These are phyloP conservation scores for Anagrus nilaparvatae DNA, from an alignment of 1,140 invertebrate genomes.

Conservation along the genomic window DNA sequence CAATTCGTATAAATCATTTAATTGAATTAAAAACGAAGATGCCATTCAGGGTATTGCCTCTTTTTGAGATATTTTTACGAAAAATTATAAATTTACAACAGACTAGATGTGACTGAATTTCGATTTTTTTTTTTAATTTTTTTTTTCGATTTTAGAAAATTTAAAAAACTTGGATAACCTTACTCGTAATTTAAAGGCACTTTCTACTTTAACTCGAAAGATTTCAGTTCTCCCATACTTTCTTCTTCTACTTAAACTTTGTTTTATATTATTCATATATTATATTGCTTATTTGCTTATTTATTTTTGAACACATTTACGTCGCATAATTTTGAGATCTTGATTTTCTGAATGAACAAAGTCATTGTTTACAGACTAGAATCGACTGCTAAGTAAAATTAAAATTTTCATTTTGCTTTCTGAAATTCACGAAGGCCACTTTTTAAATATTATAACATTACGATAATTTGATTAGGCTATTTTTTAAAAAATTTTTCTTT, in stretches of 20 bases:
- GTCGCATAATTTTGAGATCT: conserved; percentile 20
- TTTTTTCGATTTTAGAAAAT: conserved; percentile 38
- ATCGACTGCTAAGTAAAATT: conserved; percentile 10
- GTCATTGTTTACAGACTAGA: conserved; percentile 5
- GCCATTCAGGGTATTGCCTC: conserved; percentile 45
- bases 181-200: no score
- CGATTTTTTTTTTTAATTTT: conserved; percentile 37
- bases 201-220: conserved; percentile 47
- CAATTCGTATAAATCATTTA: conserved; percentile 25
- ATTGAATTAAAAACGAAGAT: conserved; percentile 37
- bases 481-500: conserved; percentile 11
- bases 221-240: conserved; percentile 25
- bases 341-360: conserved; percentile 14
- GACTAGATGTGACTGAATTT: conserved; percentile 35
- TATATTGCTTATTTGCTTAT: conserved; percentile 7
- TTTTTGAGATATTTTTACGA: conserved; percentile 7
- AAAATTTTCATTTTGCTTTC: conserved; percentile 23
- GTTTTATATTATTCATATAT: conserved; percentile 14
- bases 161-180: no score
- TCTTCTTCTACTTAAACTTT: conserved; percentile 36
- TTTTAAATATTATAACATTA: conserved; percentile 31
- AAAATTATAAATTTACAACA: conserved; percentile 14
- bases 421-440: conserved; percentile 37
- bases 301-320: conserved; percentile 19
- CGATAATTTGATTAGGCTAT: conserved; percentile 17